Conservation (phyloP, 1,140 invertebrate genomes). For the Stenopsyche tienmushanensis region DNA sequence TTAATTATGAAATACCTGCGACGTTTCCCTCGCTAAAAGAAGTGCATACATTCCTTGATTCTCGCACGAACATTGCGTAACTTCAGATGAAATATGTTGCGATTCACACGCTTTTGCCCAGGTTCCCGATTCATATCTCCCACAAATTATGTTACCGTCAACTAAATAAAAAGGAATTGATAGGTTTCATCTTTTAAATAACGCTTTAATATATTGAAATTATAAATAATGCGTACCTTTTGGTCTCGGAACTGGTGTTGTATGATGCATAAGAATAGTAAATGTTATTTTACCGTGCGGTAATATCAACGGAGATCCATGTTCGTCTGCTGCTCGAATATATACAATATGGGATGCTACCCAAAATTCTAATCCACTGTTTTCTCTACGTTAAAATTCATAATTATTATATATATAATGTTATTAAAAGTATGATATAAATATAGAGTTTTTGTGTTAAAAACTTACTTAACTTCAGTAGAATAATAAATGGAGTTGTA, state of each 20-base stretch:
- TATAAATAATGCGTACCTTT: constrained; percentile 24
- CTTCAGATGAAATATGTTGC: constrained; percentile 2
- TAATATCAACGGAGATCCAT: constrained; percentile 36
- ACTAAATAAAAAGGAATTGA: constrained; percentile 23
- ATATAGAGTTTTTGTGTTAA: background rate
- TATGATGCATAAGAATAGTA: constrained; percentile 42
- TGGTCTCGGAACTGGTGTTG: constrained; percentile 30
- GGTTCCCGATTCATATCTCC: constrained; percentile 26
- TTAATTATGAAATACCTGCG: constrained; percentile 27
- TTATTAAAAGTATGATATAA: constrained; percentile 6
- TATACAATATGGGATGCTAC: constrained; percentile 63
- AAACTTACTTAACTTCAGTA: constrained; percentile 54
- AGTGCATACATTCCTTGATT: constrained; percentile 39
- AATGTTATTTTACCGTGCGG: constrained; percentile 47
- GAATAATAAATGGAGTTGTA: constrained; percentile 43
- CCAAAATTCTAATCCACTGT: constrained; percentile 65
- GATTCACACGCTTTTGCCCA: constrained; percentile 31
- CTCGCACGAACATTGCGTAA: constrained; percentile 33
- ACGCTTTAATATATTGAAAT: constrained; percentile 6
- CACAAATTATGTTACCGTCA: constrained; percentile 33
- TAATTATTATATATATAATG: constrained; percentile 3
- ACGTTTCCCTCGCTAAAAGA: constrained; percentile 30
- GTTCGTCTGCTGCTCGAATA: constrained; percentile 50
- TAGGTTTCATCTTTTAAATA: background rate
- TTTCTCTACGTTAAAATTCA: constrained; percentile 54